Conservation (phyloP, 2,888 invertebrate species). For the Sepioteuthis lessoniana region DNA sequence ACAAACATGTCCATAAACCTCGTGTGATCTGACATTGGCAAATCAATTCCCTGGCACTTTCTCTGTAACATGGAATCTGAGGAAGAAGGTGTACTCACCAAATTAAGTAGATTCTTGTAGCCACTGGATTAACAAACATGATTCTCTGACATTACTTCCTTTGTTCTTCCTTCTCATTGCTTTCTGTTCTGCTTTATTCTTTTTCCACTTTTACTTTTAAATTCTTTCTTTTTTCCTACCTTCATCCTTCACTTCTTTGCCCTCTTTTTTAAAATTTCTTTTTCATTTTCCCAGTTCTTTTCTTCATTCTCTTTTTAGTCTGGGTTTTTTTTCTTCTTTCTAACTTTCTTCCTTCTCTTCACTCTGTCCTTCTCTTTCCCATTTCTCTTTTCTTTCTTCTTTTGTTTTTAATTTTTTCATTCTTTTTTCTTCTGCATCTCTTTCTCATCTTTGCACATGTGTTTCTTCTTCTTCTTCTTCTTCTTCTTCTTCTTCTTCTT, state of each 20-base stretch:
- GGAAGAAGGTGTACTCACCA: neutral
- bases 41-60: neutral
- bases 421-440: no score
- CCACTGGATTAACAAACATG: neutral
- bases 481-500: neutral
- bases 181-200: neutral
- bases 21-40: neutral
- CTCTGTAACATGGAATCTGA: constrained; percentile 6
- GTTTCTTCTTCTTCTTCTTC: neutral
- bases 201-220: neutral
- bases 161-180: neutral
- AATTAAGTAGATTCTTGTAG: neutral
- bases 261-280: no score
- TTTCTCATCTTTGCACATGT: neutral
- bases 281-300: neutral
- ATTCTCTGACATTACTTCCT: neutral
- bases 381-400: neutral
- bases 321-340: neutral
- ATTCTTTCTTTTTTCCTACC: neutral
- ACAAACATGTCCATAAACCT: neutral
- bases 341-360: neutral
- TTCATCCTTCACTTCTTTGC: no score
- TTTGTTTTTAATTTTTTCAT: no score
- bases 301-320: neutral
- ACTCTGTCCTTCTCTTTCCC: neutral